These are phyloP conservation scores for Halcyon chelicuti DNA, from an alignment of 2,797 vertebrate species.

Conservation along the genomic window DNA sequence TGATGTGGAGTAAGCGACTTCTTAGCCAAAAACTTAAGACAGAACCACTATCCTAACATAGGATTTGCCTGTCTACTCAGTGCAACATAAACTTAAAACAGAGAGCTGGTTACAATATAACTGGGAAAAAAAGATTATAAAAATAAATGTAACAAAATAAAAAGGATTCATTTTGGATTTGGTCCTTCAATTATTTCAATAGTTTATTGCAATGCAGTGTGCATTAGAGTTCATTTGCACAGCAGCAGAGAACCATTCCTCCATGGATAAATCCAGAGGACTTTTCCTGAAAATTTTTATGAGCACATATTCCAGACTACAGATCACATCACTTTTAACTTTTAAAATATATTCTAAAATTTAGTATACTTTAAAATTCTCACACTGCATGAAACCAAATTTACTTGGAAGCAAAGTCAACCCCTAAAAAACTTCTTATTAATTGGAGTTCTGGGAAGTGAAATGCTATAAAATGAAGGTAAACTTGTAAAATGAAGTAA, in stretches of 20 bases:
- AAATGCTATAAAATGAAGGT: neutral
- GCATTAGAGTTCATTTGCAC: neutral
- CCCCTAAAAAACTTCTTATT: neutral
- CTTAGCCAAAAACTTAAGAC: neutral
- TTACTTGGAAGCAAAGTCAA: neutral
- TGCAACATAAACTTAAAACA: neutral
- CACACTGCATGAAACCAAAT: neutral
- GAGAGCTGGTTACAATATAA: neutral
- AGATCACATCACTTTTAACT: neutral
- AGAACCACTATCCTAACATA: neutral
- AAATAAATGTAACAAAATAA: neutral
- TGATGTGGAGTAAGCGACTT: neutral
- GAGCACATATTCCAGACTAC: neutral
- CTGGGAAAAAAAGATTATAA: neutral
- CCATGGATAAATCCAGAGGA: neutral
- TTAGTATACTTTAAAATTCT: neutral
- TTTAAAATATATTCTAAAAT: neutral
- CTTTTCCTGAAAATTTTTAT: neutral
- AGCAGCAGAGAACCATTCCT: neutral
- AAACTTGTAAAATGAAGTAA: neutral
- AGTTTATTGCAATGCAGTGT: neutral
- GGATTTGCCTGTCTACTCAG: neutral
- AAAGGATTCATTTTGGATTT: neutral
- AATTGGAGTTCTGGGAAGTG: neutral
- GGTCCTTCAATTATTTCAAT: neutral